Evolutionary conservation across 1,140 invertebrate genomes (phyloP), one percentile per base, ranked within the genome.

Genomic region (Catajapyx aquilonaris): DNA sequence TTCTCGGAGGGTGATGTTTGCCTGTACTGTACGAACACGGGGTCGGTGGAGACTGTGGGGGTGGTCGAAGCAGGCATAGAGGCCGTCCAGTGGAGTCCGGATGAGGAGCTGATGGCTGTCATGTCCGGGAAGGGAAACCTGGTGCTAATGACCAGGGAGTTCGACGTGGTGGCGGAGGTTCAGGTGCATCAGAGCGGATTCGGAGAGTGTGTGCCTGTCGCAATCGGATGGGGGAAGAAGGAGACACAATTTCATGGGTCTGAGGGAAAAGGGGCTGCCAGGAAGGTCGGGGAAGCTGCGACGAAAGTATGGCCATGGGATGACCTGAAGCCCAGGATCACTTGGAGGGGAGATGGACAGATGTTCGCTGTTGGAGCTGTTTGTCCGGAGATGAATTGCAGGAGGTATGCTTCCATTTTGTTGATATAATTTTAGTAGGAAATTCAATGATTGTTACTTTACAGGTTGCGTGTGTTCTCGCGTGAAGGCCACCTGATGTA

Each of bases 221-320:
- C 72, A 45, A 76, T 90, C 41, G 87, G 88, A 19, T 94, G 87
- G 88, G 88, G 88, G 1, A 86, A 80, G 42, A 91, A 90, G 52
- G 81, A 88, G 59, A 94, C 88, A 5, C 87, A 93, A 46, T 95
- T 94, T 56, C 86, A 93, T 61, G 87, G 88, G 2, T 76, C 77
- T 1, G 77, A 71, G 50, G 85, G 86, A 5, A 90, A 88, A 59
- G 56, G 66, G 42, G 79, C 79, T 21, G 76, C 76, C 10, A 67
- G 66, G 52, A 46, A 49, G 20, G 63, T 61, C 17, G 25, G 17
- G 11, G 38, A 38, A 18, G 44, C 42, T 20, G 23, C 43, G 19
- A 44, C 44, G 39, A 46, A 41, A 11, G 38, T 23, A 39, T 43
- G 31, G 35, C 35, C 44, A 36, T 21, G 57, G 28, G 60, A 73